These are phyloP conservation scores for Stramonita haemastoma DNA, from an alignment of 2,888 invertebrate species.

Conservation along the genomic window DNA sequence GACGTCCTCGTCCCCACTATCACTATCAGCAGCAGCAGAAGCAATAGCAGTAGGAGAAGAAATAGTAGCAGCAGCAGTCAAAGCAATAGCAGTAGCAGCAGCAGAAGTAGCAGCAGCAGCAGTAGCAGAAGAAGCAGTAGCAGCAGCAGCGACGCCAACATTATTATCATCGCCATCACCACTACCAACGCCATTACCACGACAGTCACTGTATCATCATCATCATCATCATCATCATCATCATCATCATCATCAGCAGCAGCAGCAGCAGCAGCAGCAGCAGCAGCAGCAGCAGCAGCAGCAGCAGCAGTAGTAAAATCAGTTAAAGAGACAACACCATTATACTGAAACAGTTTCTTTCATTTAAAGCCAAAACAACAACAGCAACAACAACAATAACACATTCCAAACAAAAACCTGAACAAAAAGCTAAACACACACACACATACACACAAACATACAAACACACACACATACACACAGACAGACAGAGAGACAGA, in stretches of 20 bases:
- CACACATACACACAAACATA: too few relatives aligned
- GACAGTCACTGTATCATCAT: neutral
- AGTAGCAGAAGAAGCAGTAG: neutral
- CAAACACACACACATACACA: too few relatives aligned
- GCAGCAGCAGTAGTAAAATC: neutral
- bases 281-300: neutral
- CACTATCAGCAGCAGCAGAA: neutral
- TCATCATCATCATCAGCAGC: neutral
- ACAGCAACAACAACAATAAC: neutral
- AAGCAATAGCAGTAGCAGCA: neutral
- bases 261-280: neutral
- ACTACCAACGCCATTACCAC: neutral
- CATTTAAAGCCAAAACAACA: neutral
- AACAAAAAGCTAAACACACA: too few relatives aligned
- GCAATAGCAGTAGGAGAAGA: neutral
- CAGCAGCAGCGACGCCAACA: neutral
- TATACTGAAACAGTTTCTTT: too few relatives aligned
- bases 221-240: conserved; percentile 8
- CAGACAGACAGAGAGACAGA: too few relatives aligned
- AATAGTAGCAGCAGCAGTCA: neutral
- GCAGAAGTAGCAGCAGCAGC: neutral
- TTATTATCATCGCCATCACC: neutral
- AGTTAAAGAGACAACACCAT: too few relatives aligned
- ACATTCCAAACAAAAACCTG: too few relatives aligned
- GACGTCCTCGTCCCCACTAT: neutral